Conservation (phyloP, 1,140 invertebrate species). For the Epicauta chinensis region DNA sequence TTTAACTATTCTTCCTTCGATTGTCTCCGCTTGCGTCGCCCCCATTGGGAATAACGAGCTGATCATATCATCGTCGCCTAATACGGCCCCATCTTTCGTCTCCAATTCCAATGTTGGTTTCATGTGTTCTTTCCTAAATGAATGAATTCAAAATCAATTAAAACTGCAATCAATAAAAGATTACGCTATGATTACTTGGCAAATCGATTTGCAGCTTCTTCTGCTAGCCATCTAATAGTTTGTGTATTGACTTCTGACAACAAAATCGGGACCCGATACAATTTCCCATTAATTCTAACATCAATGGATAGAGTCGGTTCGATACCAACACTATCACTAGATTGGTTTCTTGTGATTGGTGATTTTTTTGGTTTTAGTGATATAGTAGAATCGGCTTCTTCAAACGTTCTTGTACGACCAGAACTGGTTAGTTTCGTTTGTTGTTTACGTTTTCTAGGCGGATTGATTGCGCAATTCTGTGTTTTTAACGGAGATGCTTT, state of each 20-base stretch:
- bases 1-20: conserved; percentile 53
- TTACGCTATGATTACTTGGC: conserved; percentile 52
- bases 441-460: not conserved
- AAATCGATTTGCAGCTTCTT: conserved; percentile 62
- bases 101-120: conserved; percentile 56
- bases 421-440: conserved; percentile 26
- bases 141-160: conserved; percentile 5
- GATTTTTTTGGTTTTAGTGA: not conserved
- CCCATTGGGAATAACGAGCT: conserved; percentile 51
- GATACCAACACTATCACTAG: not conserved
- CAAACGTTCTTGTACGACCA: conserved; percentile 10
- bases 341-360: not conserved
- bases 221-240: conserved; percentile 61
- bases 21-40: conserved; percentile 40
- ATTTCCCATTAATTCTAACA: conserved; percentile 56
- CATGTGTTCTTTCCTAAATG: conserved; percentile 54
- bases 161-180: no score
- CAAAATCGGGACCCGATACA: conserved; percentile 56
- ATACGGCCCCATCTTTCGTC: conserved; percentile 59
- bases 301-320: conserved; percentile 46
- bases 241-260: conserved; percentile 50
- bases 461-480: no score
- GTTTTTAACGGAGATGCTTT: no score
- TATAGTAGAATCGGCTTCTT: conserved; percentile 18
- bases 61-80: conserved; percentile 57